Conservation (phyloP, 1,140 invertebrate genomes). For the Cotesia vestalis region DNA sequence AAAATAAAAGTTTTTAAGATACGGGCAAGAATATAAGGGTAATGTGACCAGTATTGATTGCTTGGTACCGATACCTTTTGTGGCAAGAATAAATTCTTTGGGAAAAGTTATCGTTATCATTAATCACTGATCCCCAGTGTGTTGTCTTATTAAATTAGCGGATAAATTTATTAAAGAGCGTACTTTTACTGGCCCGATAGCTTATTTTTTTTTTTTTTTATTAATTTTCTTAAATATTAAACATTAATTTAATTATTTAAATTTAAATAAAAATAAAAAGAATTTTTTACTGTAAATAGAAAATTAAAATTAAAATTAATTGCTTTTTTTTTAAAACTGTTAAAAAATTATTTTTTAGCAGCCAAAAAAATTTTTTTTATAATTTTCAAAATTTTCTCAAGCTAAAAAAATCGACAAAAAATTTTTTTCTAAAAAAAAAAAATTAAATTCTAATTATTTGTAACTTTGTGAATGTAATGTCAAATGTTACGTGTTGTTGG, state of each 20-base stretch:
- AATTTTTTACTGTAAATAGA: too few relatives aligned
- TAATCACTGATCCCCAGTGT: slow-evolving; percentile 26
- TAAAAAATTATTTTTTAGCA: too few relatives aligned
- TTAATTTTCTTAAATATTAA: too few relatives aligned
- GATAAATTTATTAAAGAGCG: slow-evolving; percentile 4
- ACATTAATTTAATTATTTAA: too few relatives aligned
- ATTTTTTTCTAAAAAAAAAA: not conserved
- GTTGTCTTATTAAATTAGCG: not conserved
- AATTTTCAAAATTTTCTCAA: too few relatives aligned
- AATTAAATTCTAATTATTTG: not conserved
- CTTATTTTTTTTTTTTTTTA: too few relatives aligned
- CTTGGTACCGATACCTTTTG: slow-evolving; percentile 35
- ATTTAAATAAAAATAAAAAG: too few relatives aligned
- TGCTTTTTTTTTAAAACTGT: too few relatives aligned
- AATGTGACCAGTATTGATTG: slow-evolving; percentile 47
- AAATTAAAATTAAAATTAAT: too few relatives aligned
- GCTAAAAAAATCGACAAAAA: too few relatives aligned
- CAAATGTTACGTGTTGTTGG: slow-evolving; percentile 69
- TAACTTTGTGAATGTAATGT: slow-evolving; percentile 66
- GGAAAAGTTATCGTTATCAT: not conserved
- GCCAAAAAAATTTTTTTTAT: too few relatives aligned
- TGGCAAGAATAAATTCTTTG: slow-evolving; percentile 41
- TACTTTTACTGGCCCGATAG: not conserved
- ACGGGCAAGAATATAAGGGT: not conserved
- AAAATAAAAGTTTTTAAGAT: slow-evolving; percentile 14